A percentile compares a stretch with the other conserved stretches of the same genome.
These are phyloP conservation scores for Cardiocondyla obscurior DNA, from an alignment of 1,140 invertebrate genomes.

Conservation along the genomic window DNA sequence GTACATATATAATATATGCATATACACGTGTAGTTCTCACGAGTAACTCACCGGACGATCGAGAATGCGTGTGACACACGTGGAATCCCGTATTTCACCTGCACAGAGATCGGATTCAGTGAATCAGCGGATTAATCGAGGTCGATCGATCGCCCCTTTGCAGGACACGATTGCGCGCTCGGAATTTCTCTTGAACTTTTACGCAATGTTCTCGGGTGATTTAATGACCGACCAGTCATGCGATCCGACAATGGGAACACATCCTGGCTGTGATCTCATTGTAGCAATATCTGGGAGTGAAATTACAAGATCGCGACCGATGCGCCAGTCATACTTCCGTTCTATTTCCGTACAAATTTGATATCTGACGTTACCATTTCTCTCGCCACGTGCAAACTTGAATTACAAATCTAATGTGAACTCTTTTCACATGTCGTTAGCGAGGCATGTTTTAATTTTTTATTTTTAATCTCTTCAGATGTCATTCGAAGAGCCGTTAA, in stretches of 20 bases:
- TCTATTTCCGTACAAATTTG: background rate
- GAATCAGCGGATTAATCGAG: conserved; percentile 62
- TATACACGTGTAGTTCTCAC: background rate
- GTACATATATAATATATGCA: no score
- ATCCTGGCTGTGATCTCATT: background rate
- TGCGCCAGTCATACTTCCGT: conserved; percentile 10
- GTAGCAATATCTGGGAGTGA: background rate
- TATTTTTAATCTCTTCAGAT: conserved; percentile 48
- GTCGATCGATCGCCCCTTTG: conserved; percentile 46
- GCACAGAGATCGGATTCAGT: background rate
- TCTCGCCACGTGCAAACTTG: no score
- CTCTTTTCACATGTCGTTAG: no score
- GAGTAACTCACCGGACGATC: background rate
- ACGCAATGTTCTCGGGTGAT: conserved; percentile 61
- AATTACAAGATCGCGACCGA: background rate
- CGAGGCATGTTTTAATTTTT: background rate
- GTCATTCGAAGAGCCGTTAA: conserved; percentile 76
- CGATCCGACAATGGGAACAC: background rate
- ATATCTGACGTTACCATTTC: background rate
- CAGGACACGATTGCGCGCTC: conserved; percentile 36
- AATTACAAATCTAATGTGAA: no score
- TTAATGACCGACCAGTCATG: conserved; percentile 52
- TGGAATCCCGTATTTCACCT: conserved; percentile 32
- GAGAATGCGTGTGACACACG: background rate
- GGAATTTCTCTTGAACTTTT: conserved; percentile 59